These are phyloP conservation scores for Mugil cephalus DNA, from an alignment of 2,113 vertebrate genomes.

Conservation along the genomic window DNA sequence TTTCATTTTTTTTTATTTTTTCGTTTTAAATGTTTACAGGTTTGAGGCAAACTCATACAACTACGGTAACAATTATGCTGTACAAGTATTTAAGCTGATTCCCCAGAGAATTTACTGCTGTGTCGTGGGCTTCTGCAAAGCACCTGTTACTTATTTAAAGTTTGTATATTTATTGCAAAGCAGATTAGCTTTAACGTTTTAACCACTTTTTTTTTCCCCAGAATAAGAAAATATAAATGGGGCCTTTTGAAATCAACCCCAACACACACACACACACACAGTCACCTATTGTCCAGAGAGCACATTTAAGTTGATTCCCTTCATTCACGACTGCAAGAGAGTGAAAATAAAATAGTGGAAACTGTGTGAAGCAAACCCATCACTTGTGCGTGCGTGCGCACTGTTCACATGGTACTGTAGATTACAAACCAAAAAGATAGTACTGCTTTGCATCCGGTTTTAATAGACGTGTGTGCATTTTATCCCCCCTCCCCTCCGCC, in stretches of 20 bases:
- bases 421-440: conserved; percentile 65
- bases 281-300: background rate
- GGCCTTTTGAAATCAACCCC: conserved; percentile 14
- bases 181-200: conserved; percentile 65
- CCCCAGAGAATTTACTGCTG: conserved; percentile 64
- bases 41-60: too few species aligned
- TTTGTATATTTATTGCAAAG: conserved; percentile 64
- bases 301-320: background rate
- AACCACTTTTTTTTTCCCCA: conserved; percentile 22
- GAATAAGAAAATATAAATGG: conserved; percentile 30
- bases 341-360: conserved; percentile 42
- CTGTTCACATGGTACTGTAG: conserved; percentile 55
- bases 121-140: conserved; percentile 46
- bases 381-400: conserved; percentile 47
- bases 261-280: conserved; percentile 3
- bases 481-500: conserved; percentile 24
- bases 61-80: background rate
- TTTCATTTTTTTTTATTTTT: background rate
- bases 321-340: conserved; percentile 6
- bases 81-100: conserved; percentile 37
- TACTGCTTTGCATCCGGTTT: conserved; percentile 55
- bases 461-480: conserved; percentile 20
- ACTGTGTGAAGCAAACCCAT: conserved; percentile 48
- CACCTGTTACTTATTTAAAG: conserved; percentile 29
- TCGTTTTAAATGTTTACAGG: background rate